Evolutionary conservation across 2,797 vertebrate species (phyloP).

Genomic region (Sebastes glaucus): DNA sequence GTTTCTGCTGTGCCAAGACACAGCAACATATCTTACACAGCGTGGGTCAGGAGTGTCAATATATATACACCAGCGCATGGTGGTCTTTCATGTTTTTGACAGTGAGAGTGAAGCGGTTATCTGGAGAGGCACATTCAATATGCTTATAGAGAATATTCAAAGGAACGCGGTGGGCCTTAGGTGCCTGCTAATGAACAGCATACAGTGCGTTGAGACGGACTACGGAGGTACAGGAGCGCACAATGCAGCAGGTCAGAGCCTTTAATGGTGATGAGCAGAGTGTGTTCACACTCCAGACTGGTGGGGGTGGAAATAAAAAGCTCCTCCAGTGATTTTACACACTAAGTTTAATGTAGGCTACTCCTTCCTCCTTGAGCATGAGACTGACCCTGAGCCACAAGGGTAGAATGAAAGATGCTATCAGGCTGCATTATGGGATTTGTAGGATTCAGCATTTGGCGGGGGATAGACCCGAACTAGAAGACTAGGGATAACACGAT

Average conservation of each 20-base stretch:
- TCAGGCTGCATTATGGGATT: not conserved
- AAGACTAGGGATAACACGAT: too few relatives aligned
- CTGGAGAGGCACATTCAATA: slow-evolving; percentile 37
- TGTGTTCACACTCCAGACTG: not conserved
- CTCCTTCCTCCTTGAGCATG: not conserved
- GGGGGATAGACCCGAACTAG: not conserved
- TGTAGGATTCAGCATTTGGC: not conserved
- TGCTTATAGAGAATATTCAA: slow-evolving; percentile 51
- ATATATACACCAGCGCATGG: not conserved
- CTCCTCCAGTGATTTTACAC: not conserved
- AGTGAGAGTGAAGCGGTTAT: slow-evolving; percentile 39
- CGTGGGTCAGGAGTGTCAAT: slow-evolving; percentile 23
- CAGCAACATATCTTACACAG: slow-evolving; percentile 19
- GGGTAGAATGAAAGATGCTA: not conserved
- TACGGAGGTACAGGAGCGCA: slow-evolving; percentile 17
- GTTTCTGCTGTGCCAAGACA: slow-evolving; percentile 10
- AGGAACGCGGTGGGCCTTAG: not conserved
- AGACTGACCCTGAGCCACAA: not conserved
- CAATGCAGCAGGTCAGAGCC: slow-evolving; percentile 22
- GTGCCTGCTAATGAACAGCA: slow-evolving; percentile 40
- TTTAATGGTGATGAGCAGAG: slow-evolving; percentile 22
- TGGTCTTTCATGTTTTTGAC: slow-evolving; percentile 47
- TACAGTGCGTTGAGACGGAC: not conserved
- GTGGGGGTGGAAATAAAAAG: not conserved
- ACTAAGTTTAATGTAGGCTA: not conserved